Evolutionary conservation across 2,797 vertebrate genomes (phyloP).

Genomic region (Falco berigora): DNA sequence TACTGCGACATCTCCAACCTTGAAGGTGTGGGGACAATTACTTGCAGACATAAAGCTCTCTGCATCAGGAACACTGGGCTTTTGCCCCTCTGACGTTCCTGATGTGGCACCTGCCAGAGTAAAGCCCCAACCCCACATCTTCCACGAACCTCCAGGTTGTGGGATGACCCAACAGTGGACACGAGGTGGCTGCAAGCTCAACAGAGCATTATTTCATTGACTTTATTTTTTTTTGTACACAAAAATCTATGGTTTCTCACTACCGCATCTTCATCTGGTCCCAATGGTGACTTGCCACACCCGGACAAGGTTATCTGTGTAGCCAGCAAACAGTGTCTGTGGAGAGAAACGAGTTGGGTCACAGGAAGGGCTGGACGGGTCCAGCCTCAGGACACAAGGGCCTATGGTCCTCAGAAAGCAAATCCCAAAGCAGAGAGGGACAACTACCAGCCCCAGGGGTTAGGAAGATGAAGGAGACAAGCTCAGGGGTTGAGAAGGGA

Average conservation of each 20-base stretch:
- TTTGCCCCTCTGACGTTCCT: background rate
- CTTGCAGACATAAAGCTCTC: rapidly evolving
- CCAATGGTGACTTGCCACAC: slow-evolving; percentile 98
- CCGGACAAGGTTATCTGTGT: slow-evolving; percentile 95
- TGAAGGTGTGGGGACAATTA: background rate
- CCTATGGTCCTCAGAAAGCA: rapidly evolving
- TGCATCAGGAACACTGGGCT: rapidly evolving
- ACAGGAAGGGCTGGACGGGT: background rate
- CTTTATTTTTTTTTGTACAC: background rate
- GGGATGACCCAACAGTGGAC: background rate
- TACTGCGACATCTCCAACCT: background rate
- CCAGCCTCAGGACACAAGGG: rapidly evolving
- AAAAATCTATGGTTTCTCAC: background rate
- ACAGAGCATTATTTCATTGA: background rate
- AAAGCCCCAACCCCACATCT: background rate
- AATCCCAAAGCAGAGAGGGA: background rate
- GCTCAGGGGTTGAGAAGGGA: background rate
- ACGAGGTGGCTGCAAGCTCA: background rate
- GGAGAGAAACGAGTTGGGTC: background rate
- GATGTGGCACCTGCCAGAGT: background rate
- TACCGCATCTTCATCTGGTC: slow-evolving; percentile 78
- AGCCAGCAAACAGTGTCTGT: slow-evolving; percentile 94
- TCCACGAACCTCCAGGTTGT: background rate
- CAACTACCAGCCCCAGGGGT: no score
- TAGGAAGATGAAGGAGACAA: background rate